Percentiles rank a stretch among this genome's conserved stretches.
Evolutionary conservation across 1,140 invertebrate species (phyloP).

Genomic region (Adelges cooleyi): DNA sequence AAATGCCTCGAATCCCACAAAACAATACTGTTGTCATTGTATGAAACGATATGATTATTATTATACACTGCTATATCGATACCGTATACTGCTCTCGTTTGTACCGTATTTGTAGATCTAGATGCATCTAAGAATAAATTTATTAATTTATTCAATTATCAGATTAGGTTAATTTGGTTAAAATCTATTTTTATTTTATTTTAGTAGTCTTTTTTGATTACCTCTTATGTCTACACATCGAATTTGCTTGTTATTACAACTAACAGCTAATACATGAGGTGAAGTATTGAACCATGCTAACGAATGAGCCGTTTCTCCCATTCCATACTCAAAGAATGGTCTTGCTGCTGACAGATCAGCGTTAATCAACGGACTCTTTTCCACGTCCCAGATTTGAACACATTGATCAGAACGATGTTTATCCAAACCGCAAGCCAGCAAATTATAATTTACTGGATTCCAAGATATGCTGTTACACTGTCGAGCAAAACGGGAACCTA

Average conservation of each 20-base stretch:
- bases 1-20: constrained; percentile 82
- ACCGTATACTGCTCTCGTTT: constrained; percentile 72
- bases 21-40: constrained; percentile 63
- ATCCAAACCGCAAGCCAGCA: constrained; percentile 74
- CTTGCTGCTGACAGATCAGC: constrained; percentile 9
- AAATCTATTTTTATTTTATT: too few relatives aligned
- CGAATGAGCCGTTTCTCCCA: constrained; percentile 71
- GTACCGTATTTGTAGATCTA: constrained; percentile 56
- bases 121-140: constrained; percentile 48
- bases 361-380: constrained; percentile 39
- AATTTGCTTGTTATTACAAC: constrained; percentile 79
- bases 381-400: constrained; percentile 67
- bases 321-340: constrained; percentile 44
- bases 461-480: constrained; percentile 79
- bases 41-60: constrained; percentile 68
- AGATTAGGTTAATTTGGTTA: too few relatives aligned
- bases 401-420: constrained; percentile 73
- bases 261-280: constrained; percentile 61
- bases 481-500: constrained; percentile 50
- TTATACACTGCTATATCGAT: constrained; percentile 64
- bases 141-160: constrained; percentile 19
- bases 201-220: too few relatives aligned
- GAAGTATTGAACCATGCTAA: constrained; percentile 71
- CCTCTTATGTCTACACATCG: constrained; percentile 86
- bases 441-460: constrained; percentile 72